Conservation (phyloP, 37 sponge, comb jelly and placozoan species). For the Ianthella basta region DNA sequence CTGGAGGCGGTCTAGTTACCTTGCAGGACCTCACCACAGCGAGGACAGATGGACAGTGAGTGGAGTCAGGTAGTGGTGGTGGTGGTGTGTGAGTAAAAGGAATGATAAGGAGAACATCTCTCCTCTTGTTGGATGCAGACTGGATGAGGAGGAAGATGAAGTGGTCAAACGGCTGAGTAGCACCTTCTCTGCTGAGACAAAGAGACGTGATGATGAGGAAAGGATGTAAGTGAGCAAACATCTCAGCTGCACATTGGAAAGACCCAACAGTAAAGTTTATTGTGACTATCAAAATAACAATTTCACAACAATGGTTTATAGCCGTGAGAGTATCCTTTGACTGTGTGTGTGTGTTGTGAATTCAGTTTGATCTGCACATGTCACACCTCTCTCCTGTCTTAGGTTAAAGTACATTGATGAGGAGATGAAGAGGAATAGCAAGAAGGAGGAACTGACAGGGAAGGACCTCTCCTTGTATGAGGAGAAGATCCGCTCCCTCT, state of each 20-base stretch:
- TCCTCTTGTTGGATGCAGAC: slow-evolving; percentile 3
- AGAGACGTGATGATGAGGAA: slow-evolving; percentile 75
- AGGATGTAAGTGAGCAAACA: slow-evolving; percentile 59
- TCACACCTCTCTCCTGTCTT: neutral
- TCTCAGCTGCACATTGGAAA: neutral
- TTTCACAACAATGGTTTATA: too few species aligned
- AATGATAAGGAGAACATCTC: too few species aligned
- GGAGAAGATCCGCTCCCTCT: slow-evolving; percentile 67
- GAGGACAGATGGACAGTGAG: slow-evolving; percentile 4
- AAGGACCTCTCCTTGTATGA: slow-evolving; percentile 53
- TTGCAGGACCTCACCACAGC: slow-evolving; percentile 42
- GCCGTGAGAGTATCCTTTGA: too few species aligned
- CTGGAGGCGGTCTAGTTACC: slow-evolving; percentile 79
- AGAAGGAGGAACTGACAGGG: neutral
- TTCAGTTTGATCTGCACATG: too few species aligned
- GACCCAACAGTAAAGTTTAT: too few species aligned
- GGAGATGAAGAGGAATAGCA: slow-evolving; percentile 71
- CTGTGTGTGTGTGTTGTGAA: neutral
- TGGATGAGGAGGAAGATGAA: slow-evolving; percentile 71
- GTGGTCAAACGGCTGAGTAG: slow-evolving; percentile 56
- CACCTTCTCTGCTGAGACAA: slow-evolving; percentile 89
- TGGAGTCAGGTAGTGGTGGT: neutral
- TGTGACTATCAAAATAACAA: too few species aligned
- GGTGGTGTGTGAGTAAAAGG: neutral
- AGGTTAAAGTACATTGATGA: slow-evolving; percentile 91